Conservation (phyloP, 2,797 vertebrate species). For the Chelon labrosus region DNA sequence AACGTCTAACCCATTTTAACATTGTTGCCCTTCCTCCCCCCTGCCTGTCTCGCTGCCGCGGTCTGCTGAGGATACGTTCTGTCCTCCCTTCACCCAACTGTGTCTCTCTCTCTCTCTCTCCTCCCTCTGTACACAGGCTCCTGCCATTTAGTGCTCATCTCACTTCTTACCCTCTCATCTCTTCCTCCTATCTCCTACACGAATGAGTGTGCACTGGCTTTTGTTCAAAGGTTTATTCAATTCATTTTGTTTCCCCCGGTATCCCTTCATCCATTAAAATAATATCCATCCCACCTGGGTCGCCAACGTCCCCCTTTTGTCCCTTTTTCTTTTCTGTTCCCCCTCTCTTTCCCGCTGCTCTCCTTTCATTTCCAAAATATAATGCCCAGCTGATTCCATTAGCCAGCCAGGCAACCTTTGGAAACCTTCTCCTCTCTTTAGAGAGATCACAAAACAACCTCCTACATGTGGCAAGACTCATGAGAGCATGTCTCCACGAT, state of each 20-base stretch:
- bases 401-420: slow-evolving; percentile 13
- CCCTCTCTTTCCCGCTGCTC: slow-evolving; percentile 12
- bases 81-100: slow-evolving; percentile 57
- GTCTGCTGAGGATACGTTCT: slow-evolving; percentile 33
- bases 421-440: slow-evolving; percentile 21
- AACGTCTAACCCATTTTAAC: slow-evolving; percentile 22
- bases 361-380: slow-evolving; percentile 33
- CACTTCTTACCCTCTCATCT: slow-evolving; percentile 59
- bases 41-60: not conserved
- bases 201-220: slow-evolving; percentile 42
- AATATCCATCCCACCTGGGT: slow-evolving; percentile 59
- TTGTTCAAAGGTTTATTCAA: slow-evolving; percentile 56
- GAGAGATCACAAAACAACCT: slow-evolving; percentile 28
- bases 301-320: slow-evolving; percentile 14
- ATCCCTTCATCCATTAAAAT: slow-evolving; percentile 55
- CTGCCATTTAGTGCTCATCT: slow-evolving; percentile 65
- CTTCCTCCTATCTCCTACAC: slow-evolving; percentile 37
- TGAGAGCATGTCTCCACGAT: not conserved
- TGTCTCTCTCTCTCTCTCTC: slow-evolving; percentile 3
- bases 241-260: slow-evolving; percentile 52
- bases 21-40: slow-evolving; percentile 11
- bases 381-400: slow-evolving; percentile 44
- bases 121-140: not conserved
- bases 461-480: not conserved
- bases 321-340: slow-evolving; percentile 1